Conservation (phyloP, 2,113 vertebrate species). For the Etheostoma cragini region DNA sequence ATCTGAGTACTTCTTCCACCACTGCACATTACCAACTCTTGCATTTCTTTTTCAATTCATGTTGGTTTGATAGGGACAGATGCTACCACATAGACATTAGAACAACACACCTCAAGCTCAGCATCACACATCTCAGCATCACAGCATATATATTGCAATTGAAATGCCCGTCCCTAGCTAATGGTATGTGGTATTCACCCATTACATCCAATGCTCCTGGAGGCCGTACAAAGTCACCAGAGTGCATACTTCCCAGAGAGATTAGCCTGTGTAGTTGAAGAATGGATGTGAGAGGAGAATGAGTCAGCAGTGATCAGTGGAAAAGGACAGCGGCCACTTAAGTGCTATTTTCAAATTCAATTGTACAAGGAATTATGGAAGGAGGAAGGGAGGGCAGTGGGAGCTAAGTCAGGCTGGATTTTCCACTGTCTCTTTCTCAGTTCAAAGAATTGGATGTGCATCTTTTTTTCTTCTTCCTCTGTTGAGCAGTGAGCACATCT, state of each 20-base stretch:
- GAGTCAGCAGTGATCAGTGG: constrained; percentile 49
- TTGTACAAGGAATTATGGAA: constrained; percentile 19
- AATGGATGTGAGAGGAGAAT: constrained; percentile 28
- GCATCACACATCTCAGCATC: no score
- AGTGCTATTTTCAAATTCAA: constrained; percentile 49
- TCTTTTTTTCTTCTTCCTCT: no score
- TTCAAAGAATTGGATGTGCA: no score
- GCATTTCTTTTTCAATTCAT: not conserved
- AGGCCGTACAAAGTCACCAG: not conserved
- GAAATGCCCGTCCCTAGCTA: no score
- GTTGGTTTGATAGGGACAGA: no score
- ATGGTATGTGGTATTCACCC: constrained; percentile 1
- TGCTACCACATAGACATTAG: no score
- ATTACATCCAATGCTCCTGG: constrained; percentile 36
- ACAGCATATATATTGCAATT: no score
- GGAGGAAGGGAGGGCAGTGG: not conserved
- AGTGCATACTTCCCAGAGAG: not conserved
- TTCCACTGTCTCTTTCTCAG: constrained; percentile 21
- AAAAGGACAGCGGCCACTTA: constrained; percentile 12
- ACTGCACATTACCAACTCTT: not conserved
- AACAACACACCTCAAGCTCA: no score
- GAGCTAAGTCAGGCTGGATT: not conserved
- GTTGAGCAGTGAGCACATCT: no score
- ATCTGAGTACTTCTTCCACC: not conserved
- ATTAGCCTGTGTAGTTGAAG: not conserved